These are phyloP conservation scores for Balaeniceps rex DNA, from an alignment of 2,113 vertebrate species.

Conservation along the genomic window DNA sequence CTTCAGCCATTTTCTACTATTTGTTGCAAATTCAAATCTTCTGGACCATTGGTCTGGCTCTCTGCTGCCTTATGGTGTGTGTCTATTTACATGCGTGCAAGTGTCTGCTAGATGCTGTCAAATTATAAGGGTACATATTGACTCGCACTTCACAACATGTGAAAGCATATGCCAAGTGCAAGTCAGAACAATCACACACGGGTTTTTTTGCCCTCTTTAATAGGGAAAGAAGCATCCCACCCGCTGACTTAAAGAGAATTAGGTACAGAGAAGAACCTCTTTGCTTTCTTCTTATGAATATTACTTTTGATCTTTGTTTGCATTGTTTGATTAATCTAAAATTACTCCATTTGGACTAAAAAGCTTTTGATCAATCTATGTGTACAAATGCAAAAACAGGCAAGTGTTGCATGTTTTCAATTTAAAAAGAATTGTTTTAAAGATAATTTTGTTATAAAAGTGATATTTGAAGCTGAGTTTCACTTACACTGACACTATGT, in stretches of 20 bases:
- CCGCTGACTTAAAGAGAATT: not conserved
- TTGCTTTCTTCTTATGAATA: not conserved
- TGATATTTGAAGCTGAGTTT: not conserved
- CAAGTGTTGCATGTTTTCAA: not conserved
- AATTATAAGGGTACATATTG: not conserved
- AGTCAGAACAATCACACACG: not conserved
- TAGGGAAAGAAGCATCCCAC: not conserved
- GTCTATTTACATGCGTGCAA: fast-evolving
- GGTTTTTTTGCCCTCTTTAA: not conserved
- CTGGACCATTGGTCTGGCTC: not conserved
- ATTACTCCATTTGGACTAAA: not conserved
- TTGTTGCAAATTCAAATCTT: not conserved
- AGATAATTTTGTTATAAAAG: not conserved
- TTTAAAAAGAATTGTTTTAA: not conserved
- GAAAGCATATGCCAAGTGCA: not conserved
- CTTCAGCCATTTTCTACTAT: not conserved
- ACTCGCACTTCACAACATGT: not conserved
- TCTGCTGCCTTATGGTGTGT: not conserved
- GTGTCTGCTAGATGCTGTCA: not conserved
- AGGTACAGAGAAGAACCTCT: not conserved
- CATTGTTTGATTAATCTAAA: not conserved
- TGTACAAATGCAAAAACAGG: not conserved
- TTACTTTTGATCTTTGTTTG: not conserved
- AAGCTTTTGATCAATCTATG: not conserved
- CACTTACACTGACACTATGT: not conserved